Evolutionary conservation across 2,113 vertebrate genomes (phyloP).

Genomic region (Chunga burmeisteri): DNA sequence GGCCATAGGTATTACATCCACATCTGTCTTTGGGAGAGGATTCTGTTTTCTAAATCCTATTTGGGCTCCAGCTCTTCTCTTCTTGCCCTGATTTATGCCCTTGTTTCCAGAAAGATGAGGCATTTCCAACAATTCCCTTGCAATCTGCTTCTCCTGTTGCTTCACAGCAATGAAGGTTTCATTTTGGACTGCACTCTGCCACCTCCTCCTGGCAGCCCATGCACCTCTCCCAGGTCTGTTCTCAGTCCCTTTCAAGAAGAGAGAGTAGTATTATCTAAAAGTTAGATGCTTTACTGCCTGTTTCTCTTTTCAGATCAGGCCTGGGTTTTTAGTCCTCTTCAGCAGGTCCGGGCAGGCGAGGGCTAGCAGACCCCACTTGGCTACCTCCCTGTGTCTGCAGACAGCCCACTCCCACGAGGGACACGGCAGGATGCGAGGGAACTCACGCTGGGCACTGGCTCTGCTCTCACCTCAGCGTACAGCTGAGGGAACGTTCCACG

Average conservation of each 20-base stretch:
- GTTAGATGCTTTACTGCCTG: neutral
- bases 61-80: neutral
- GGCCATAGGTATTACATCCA: neutral
- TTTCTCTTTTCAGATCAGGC: neutral
- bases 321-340: neutral
- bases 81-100: neutral
- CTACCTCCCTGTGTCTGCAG: neutral
- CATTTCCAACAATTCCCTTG: neutral
- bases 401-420: fast-evolving
- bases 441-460: fast-evolving
- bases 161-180: neutral
- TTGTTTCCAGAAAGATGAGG: neutral
- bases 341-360: neutral
- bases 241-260: neutral
- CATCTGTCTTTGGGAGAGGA: neutral
- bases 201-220: neutral
- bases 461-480: fast-evolving
- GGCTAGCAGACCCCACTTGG: neutral
- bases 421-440: neutral
- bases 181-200: neutral
- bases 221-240: neutral
- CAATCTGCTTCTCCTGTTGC: neutral
- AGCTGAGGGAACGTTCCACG: fast-evolving
- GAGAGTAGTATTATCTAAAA: neutral
- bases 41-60: neutral